Base-by-base conservation (phyloP, 2,113 vertebrate species). In the Takifugu bimaculatus region DNA sequence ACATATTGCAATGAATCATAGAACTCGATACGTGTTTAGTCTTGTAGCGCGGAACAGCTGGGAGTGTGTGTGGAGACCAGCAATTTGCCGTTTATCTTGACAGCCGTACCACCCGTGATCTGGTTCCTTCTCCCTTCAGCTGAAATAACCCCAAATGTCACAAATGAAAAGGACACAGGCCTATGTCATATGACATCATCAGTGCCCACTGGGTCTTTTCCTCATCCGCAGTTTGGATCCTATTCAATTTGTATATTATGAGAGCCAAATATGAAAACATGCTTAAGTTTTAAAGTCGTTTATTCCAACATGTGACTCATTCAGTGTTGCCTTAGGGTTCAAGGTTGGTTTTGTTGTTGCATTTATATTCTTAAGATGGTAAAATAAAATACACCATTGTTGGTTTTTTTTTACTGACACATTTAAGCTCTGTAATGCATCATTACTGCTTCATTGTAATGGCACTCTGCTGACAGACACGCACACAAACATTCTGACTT, bases 61-160 rank as follows among this genome's bases (percentile, higher is more conserved):
- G 28, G 45, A 48, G 29, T 60, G 14, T 62, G 63, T 35, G 27
- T 58, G 35, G 39, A 61, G 49, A 75, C 60, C 26, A 2, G 49
- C 66, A 68, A 72, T 77, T 74, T 78, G 63, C 57, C 72, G 66
- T 75, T 80, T 70, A 74, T 49, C 62, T 62, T 63, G 63, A 77
- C 65, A 68, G 67, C 73, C n/a, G 29, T 57, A 55, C n/a, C 59
- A 57, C 62, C 61, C 48, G 57, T 54, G 56, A 64, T 65, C 53
- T 59, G 50, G 11, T 44, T 27, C 49, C 29, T 52, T 49, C 47
- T 39, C 35, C 35, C 50, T 14, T 72, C 54, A n/a, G 28, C 60
- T 70, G 49, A 64, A 57, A 35, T 42, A 39, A 26, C 54, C 63
- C 66, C 70, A 54, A 57, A 69, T 70, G 60, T 9, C 28, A 51